Evolutionary conservation across 2,797 vertebrate species (phyloP).

Genomic region (Numenius phaeopus): DNA sequence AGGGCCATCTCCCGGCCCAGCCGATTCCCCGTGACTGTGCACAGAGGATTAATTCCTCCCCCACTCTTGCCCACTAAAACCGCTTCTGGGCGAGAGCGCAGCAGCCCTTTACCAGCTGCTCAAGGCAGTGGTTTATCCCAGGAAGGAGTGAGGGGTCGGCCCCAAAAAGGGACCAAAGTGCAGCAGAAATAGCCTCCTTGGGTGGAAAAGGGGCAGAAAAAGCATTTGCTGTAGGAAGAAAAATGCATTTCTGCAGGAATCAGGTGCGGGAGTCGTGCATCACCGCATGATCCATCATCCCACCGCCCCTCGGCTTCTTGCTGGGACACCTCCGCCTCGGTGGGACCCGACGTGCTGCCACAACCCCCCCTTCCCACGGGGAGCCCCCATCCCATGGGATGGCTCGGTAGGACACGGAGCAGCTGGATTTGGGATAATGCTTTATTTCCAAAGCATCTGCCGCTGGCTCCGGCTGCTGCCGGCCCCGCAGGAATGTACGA

Average conservation of each 20-base stretch:
- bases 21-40: not conserved
- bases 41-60: fast-evolving
- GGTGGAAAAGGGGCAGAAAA: not conserved
- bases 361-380: fast-evolving
- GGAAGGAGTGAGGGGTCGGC: not conserved
- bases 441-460: not conserved
- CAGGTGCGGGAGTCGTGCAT: not conserved
- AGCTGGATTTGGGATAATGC: not conserved
- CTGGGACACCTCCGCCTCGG: fast-evolving
- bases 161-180: not conserved
- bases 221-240: not conserved
- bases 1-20: not conserved
- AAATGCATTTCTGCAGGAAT: too few species aligned
- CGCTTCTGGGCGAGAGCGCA: fast-evolving
- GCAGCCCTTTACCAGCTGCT: not conserved
- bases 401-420: fast-evolving
- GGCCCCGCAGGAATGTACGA: not conserved
- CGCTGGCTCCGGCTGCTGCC: not conserved
- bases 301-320: not conserved
- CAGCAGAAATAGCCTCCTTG: not conserved
- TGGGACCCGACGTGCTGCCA: fast-evolving
- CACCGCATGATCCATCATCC: fast-evolving
- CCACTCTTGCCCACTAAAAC: fast-evolving
- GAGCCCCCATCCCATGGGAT: fast-evolving
- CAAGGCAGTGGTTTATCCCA: not conserved